These are phyloP conservation scores for Rhinogobio ventralis DNA, from an alignment of 2,797 vertebrate genomes.

Conservation along the genomic window DNA sequence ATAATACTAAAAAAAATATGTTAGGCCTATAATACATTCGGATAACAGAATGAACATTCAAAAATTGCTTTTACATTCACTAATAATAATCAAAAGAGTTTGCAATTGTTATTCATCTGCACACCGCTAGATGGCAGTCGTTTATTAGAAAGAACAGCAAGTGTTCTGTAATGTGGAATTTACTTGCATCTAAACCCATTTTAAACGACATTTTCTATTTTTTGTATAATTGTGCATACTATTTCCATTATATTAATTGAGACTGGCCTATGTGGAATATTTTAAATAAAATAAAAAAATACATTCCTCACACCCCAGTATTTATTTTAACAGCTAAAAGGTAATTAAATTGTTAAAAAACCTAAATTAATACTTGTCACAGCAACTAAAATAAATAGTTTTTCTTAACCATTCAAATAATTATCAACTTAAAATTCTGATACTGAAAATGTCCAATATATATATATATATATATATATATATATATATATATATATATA, in stretches of 20 bases:
- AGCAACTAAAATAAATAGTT: neutral
- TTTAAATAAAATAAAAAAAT: neutral
- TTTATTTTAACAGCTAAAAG: neutral
- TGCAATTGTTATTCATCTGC: neutral
- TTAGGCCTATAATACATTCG: neutral
- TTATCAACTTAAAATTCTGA: neutral
- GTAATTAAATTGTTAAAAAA: neutral
- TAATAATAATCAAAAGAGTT: neutral
- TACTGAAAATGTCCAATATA: neutral
- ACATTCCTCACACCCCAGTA: neutral
- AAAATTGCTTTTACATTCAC: neutral
- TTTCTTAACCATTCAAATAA: neutral
- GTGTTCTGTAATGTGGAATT: neutral
- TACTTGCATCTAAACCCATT: neutral
- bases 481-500: too few relatives aligned
- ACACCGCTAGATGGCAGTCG: conserved; percentile 28
- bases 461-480: too few relatives aligned
- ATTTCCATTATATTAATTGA: neutral
- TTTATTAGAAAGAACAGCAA: neutral
- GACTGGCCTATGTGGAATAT: neutral
- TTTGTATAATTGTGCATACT: neutral
- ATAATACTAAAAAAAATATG: neutral
- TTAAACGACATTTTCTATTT: neutral
- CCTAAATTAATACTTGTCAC: too few relatives aligned
- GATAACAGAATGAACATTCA: neutral